Percentiles rank a stretch among this genome's conserved stretches.
These are phyloP conservation scores for Microctenopoma lineatum DNA, from an alignment of 2,797 vertebrate species.

Conservation along the genomic window DNA sequence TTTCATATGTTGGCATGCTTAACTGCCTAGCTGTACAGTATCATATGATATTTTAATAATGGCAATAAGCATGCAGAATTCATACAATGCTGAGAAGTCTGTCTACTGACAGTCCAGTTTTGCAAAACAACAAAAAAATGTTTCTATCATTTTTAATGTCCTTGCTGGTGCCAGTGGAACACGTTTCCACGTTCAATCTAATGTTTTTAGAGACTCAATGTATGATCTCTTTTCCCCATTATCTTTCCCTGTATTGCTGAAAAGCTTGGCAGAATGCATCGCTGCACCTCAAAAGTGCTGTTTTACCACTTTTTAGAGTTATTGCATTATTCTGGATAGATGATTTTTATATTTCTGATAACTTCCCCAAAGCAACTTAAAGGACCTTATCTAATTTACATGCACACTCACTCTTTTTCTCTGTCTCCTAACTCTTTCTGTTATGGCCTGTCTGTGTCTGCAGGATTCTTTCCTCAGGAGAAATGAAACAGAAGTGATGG, in stretches of 20 bases:
- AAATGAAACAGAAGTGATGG: not conserved
- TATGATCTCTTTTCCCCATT: not conserved
- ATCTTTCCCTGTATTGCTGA: slow-evolving; percentile 4
- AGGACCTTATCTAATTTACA: slow-evolving; percentile 12
- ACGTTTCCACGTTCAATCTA: not conserved
- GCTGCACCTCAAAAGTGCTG: slow-evolving; percentile 34
- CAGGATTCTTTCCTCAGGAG: slow-evolving; percentile 12
- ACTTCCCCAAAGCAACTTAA: slow-evolving; percentile 28
- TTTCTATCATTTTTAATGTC: not conserved
- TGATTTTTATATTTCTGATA: slow-evolving; percentile 49
- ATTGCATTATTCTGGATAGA: slow-evolving; percentile 46
- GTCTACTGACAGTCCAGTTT: not conserved
- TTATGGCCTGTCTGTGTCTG: slow-evolving; percentile 6
- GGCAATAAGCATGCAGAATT: not conserved
- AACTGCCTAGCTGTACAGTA: not conserved
- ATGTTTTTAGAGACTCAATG: not conserved
- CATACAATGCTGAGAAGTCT: not conserved
- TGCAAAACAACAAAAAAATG: not conserved
- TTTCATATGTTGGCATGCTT: not conserved
- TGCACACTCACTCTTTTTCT: not conserved
- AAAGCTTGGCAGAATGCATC: slow-evolving; percentile 10
- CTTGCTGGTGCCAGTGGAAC: not conserved
- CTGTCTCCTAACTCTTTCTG: not conserved
- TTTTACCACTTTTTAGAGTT: slow-evolving; percentile 40
- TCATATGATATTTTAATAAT: not conserved